These are phyloP conservation scores for Brachionus calyciflorus DNA, from an alignment of 1,140 invertebrate species.

Conservation along the genomic window DNA sequence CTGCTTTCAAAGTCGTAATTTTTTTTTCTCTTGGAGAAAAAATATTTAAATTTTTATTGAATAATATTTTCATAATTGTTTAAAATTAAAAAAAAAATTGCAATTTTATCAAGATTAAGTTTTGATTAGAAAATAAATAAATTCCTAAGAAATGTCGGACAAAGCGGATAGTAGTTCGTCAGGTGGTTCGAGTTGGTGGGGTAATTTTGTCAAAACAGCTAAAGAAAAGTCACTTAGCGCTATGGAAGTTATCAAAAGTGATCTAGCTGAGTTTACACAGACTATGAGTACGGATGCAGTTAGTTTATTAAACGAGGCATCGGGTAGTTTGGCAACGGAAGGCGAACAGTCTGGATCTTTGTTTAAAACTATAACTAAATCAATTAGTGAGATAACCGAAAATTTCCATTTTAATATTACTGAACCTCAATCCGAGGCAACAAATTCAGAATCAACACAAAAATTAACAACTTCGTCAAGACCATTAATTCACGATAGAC, in stretches of 20 bases:
- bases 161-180: no score
- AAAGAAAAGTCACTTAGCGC: conserved; percentile 9
- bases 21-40: no score
- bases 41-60: no score
- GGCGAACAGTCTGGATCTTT: neutral
- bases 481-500: neutral
- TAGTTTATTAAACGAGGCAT: neutral
- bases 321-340: neutral
- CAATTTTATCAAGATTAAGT: no score
- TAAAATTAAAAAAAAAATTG: no score
- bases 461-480: neutral
- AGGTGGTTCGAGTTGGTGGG: conserved; percentile 4
- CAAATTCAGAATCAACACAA: neutral
- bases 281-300: conserved; percentile 14
- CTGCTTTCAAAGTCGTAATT: no score
- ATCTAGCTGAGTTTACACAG: conserved; percentile 18
- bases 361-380: neutral
- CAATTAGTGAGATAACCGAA: conserved; percentile 4
- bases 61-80: no score
- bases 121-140: no score
- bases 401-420: neutral
- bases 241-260: conserved; percentile 26
- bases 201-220: neutral
- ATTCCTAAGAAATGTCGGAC: no score
- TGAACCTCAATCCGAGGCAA: neutral